phyloP scores from a whole-genome alignment of 2,888 invertebrate genomes.

The Hypercompe scribonia region DNA sequence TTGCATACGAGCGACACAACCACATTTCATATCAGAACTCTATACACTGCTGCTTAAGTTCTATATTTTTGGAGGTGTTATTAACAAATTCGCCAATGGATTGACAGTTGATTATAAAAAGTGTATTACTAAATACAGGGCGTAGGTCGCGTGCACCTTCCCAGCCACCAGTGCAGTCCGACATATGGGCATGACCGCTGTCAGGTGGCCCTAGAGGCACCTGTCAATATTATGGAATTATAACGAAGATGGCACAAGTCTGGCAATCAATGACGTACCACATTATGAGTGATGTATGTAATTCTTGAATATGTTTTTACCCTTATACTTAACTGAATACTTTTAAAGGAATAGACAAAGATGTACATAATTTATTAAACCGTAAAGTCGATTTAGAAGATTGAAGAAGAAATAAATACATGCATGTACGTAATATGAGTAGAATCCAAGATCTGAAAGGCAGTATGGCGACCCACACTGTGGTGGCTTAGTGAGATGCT shows the following conservation, averaged over 20 bases:
- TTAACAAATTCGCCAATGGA: slow-evolving; percentile 26
- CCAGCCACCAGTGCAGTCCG: slow-evolving; percentile 55
- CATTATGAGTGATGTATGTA: neutral
- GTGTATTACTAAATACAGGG: slow-evolving; percentile 39
- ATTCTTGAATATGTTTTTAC: neutral
- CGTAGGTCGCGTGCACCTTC: slow-evolving; percentile 68
- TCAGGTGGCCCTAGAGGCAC: slow-evolving; percentile 78
- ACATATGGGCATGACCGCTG: slow-evolving; percentile 82
- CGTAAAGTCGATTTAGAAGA: too few relatives aligned
- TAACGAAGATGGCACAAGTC: slow-evolving; percentile 39
- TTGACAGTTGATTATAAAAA: slow-evolving; percentile 7
- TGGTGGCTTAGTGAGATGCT: too few relatives aligned
- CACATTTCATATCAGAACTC: slow-evolving; percentile 20
- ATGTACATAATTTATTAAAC: too few relatives aligned
- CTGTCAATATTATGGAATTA: slow-evolving; percentile 70
- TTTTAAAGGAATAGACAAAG: neutral
- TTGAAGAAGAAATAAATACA: too few relatives aligned
- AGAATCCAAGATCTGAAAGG: too few relatives aligned
- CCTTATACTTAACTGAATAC: neutral
- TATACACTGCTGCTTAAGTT: slow-evolving; percentile 31
- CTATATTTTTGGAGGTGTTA: neutral
- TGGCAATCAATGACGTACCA: slow-evolving; percentile 33
- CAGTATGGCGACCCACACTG: too few relatives aligned
- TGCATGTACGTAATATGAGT: too few relatives aligned
- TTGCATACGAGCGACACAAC: slow-evolving; percentile 19